Percentiles rank a stretch among this genome's conserved stretches.
Conservation (phyloP, 2,113 vertebrate species). For the Cochlearius cochlearius region DNA sequence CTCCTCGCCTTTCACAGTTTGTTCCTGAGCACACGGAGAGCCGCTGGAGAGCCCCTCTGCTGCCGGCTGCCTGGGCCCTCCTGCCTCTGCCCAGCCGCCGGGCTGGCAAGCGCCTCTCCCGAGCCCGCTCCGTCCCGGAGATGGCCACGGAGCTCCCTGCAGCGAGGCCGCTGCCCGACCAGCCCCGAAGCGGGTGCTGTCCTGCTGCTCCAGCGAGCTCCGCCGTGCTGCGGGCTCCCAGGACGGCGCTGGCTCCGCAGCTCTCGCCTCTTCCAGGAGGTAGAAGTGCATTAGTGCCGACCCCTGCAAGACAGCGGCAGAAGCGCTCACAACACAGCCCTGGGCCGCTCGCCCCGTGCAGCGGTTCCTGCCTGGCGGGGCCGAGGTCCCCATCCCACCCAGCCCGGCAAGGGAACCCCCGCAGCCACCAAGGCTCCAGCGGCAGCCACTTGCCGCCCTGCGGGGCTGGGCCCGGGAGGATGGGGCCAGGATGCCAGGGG, state of each 20-base stretch:
- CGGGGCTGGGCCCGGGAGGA: accelerated
- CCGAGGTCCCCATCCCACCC: accelerated
- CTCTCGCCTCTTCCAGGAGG: constrained; percentile 55
- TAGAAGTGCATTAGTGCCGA: constrained; percentile 39
- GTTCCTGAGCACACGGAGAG: constrained; percentile 34
- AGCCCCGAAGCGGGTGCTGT: not conserved
- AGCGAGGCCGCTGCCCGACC: not conserved
- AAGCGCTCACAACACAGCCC: not conserved
- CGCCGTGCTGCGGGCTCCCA: not conserved
- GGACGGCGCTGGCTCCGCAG: not conserved
- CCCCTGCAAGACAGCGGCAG: constrained; percentile 23
- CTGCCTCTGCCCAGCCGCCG: not conserved
- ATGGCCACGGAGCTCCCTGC: not conserved
- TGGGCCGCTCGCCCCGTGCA: accelerated
- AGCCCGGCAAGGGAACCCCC: accelerated
- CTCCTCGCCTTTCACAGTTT: constrained; percentile 77
- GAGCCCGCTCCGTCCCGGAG: not conserved
- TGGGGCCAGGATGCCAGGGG: not conserved
- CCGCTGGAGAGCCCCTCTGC: not conserved
- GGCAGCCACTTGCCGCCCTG: accelerated
- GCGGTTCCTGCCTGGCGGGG: accelerated
- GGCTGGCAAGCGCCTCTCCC: not conserved
- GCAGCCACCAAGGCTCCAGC: accelerated
- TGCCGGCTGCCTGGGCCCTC: not conserved
- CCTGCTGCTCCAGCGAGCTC: not conserved